phyloP scores from a whole-genome alignment of 2,888 invertebrate genomes.

The Hirudinaria manillensis region DNA sequence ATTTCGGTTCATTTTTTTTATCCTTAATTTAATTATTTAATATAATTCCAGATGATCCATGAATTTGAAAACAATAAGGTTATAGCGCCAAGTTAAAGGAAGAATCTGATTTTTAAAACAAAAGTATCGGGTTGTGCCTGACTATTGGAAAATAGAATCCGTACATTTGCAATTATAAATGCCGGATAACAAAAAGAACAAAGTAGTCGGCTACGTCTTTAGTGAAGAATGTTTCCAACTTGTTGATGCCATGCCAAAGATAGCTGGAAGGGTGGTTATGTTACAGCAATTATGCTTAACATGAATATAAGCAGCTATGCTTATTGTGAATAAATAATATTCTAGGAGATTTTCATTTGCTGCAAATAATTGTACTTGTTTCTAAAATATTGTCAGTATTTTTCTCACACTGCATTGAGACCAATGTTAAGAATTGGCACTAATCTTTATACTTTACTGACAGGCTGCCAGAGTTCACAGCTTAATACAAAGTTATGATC shows the following conservation, averaged over 20 bases:
- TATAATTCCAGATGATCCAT: too few relatives aligned
- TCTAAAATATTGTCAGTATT: neutral
- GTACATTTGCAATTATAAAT: too few relatives aligned
- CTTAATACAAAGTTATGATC: constrained; percentile 37
- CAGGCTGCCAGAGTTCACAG: constrained; percentile 37
- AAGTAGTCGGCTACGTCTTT: neutral
- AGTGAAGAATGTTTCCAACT: neutral
- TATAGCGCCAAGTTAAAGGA: too few relatives aligned
- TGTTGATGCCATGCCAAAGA: constrained; percentile 4
- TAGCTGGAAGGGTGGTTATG: neutral
- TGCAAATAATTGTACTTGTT: neutral
- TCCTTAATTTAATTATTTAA: too few relatives aligned
- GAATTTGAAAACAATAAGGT: too few relatives aligned
- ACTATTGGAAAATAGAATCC: too few relatives aligned
- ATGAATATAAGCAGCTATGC: neutral
- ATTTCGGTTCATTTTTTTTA: too few relatives aligned
- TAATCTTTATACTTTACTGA: constrained; percentile 2
- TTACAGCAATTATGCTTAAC: neutral
- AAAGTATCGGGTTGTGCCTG: too few relatives aligned
- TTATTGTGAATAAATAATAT: neutral
- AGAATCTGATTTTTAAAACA: too few relatives aligned
- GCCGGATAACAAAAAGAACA: neutral
- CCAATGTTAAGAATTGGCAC: neutral
- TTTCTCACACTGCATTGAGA: neutral
- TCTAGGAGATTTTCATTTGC: neutral